Base-by-base conservation (phyloP, 2,797 vertebrate species). In the Gymnoscopelus microlampas region DNA sequence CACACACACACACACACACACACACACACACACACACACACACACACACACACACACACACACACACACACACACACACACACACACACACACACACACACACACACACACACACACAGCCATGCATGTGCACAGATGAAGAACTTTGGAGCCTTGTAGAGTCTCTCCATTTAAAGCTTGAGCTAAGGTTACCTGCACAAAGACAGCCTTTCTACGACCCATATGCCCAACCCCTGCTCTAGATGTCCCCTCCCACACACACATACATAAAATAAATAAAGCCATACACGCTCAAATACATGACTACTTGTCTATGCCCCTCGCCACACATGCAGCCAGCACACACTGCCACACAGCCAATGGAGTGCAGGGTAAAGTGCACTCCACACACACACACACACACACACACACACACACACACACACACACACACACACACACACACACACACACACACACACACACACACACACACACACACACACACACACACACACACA, bases 121-220 rank as follows among this genome's bases (percentile, higher is more conserved):
- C 23, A 7, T 11, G 19, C 10, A 29, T 11, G 11, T 32, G 23
- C 39, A 58, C 44, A 47, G 47, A 50, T 5, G 39, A 11, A 68
- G 35, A 24, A 11, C 53, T 32, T 48, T 29, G 5, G 9, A 44
- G 39, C 39, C 8, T 10, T 10, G 39, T 8, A 44, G 15, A 26
- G 8, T 56, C 11, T 11, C 24, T 14, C 60, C 48, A 24, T 5
- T 29, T 24, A 51, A 47, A 51, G 60, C 29, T 5, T 44, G 10
- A 26, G 15, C 23, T 14, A 60, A 10, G 7, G 57, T 57, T 60
- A 68, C 72, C 66, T 70, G 73, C 67, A 76, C 67, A 70, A 76
- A 76, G 73, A 55, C 62, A 44, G 73, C 19, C 68, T 70, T 70
- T 70, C 61, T 76, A 63, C 61, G 24, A 49, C 15, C 60, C 54